phyloP scores from a whole-genome alignment of 2,888 invertebrate genomes.

The Alcis repandata region DNA sequence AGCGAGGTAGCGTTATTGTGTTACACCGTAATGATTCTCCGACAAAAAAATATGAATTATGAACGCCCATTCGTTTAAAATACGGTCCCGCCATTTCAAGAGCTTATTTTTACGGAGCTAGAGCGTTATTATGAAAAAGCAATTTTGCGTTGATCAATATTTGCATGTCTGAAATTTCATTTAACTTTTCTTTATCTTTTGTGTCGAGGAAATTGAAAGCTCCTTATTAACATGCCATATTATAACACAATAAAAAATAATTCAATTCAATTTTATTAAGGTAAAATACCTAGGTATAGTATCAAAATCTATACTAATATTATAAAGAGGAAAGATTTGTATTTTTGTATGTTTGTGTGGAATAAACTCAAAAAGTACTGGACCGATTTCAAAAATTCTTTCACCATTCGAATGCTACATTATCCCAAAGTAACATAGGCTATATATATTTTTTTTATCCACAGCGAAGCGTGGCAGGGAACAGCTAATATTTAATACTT shows the following conservation, averaged over 20 bases:
- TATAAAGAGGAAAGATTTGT: too few species aligned
- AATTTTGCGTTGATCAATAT: slow-evolving; percentile 56
- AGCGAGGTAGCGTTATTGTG: slow-evolving; percentile 63
- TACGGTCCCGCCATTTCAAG: slow-evolving; percentile 55
- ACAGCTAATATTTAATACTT: neutral
- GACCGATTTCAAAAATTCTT: too few species aligned
- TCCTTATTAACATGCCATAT: slow-evolving; percentile 19
- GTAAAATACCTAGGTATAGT: neutral
- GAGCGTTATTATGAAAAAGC: slow-evolving; percentile 55
- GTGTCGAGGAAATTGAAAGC: slow-evolving; percentile 36
- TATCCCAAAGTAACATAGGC: too few species aligned
- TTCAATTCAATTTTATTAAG: slow-evolving; percentile 8
- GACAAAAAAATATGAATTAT: slow-evolving; percentile 59
- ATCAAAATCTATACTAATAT: too few species aligned
- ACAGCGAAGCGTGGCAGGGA: too few species aligned
- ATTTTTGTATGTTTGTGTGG: too few species aligned
- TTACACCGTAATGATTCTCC: slow-evolving; percentile 61
- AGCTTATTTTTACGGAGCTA: slow-evolving; percentile 58
- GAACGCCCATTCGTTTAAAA: slow-evolving; percentile 56
- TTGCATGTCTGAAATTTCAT: slow-evolving; percentile 53
- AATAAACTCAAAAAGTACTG: too few species aligned
- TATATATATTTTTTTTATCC: too few species aligned
- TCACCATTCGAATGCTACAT: too few species aligned
- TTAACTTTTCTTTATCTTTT: slow-evolving; percentile 51
- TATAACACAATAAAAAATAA: slow-evolving; percentile 35